phyloP scores from a whole-genome alignment of 2,113 vertebrate genomes.

The Mesembrinibis cayennensis region DNA sequence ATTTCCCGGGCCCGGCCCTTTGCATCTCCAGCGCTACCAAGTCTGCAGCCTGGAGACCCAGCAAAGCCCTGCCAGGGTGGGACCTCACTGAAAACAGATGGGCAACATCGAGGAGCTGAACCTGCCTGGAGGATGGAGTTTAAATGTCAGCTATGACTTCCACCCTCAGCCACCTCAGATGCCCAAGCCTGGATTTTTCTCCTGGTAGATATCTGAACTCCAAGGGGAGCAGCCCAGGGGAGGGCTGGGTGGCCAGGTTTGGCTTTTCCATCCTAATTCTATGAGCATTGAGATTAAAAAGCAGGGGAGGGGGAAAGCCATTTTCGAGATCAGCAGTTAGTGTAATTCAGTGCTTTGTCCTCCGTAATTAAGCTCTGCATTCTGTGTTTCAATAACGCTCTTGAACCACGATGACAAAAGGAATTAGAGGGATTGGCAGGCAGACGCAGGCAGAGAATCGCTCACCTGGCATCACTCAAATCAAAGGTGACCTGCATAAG shows the following conservation, averaged over 20 bases:
- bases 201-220: background rate
- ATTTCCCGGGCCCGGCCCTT: background rate
- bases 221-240: background rate
- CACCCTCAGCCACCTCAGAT: background rate
- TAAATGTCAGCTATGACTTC: background rate
- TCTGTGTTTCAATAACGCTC: background rate
- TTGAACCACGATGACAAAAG: background rate
- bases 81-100: accelerated
- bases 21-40: background rate
- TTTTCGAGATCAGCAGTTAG: background rate
- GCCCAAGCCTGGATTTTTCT: background rate
- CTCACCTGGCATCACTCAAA: background rate
- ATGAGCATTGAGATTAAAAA: background rate
- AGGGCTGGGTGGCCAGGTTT: background rate
- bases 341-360: background rate
- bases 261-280: background rate
- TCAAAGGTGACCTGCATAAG: background rate
- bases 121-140: background rate
- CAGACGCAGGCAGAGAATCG: background rate
- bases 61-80: background rate
- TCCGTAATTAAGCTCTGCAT: background rate
- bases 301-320: background rate
- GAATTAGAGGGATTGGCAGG: background rate
- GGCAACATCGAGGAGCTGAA: accelerated
- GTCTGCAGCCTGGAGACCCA: background rate